phyloP scores from a whole-genome alignment of 2,113 vertebrate genomes.

The Aleadryas rufinucha region DNA sequence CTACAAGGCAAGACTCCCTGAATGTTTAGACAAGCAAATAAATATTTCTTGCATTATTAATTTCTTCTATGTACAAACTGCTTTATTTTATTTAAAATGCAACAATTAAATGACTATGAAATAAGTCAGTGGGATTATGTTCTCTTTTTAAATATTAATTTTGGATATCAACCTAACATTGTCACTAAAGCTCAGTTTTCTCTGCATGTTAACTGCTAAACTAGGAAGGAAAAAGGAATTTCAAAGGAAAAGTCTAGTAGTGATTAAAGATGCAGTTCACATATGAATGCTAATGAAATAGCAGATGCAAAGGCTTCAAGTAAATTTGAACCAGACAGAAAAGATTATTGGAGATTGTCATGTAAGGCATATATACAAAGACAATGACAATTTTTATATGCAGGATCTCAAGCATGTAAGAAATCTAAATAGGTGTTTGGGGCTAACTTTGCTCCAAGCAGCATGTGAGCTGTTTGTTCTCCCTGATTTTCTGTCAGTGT shows the following conservation, averaged over 20 bases:
- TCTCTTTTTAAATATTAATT: neutral
- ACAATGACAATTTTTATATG: neutral
- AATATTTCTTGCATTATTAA: neutral
- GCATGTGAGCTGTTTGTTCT: neutral
- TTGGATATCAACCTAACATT: neutral
- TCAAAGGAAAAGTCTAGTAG: neutral
- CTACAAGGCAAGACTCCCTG: neutral
- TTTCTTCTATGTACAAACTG: neutral
- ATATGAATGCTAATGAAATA: neutral
- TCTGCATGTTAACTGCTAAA: neutral
- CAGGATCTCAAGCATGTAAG: neutral
- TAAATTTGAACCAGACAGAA: neutral
- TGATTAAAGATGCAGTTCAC: neutral
- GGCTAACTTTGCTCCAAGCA: neutral
- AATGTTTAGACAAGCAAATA: neutral
- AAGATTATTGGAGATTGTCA: neutral
- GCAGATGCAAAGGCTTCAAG: neutral
- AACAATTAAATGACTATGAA: neutral
- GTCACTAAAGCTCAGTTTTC: neutral
- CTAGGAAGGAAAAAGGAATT: neutral
- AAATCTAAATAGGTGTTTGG: neutral
- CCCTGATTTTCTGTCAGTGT: neutral
- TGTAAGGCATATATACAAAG: neutral
- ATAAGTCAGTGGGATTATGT: neutral
- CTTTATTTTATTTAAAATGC: neutral